phyloP scores from a whole-genome alignment of 2,113 vertebrate genomes.

The Scomber scombrus region DNA sequence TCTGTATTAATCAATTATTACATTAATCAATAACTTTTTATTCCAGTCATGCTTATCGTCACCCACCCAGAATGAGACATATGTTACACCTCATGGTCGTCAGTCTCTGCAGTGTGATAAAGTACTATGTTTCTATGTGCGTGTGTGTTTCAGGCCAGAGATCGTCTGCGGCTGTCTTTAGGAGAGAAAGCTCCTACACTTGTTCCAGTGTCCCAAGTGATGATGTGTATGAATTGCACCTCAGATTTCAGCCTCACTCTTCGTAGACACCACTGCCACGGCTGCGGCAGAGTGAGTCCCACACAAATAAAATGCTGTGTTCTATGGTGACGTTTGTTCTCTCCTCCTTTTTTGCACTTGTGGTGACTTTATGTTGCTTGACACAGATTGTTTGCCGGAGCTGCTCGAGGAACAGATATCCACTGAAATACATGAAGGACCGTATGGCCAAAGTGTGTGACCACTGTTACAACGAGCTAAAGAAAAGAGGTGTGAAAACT shows the following conservation, averaged over 20 bases:
- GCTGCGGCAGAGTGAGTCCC: constrained; percentile 93
- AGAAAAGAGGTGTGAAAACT: constrained; percentile 86
- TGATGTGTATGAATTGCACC: constrained; percentile 99
- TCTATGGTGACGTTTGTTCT: background rate
- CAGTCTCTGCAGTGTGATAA: background rate
- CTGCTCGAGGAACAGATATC: constrained; percentile 95
- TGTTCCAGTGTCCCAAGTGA: constrained; percentile 92
- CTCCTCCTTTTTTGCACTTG: background rate
- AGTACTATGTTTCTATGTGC: background rate
- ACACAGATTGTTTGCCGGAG: constrained; percentile 96
- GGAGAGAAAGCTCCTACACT: constrained; percentile 93
- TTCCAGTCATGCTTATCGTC: background rate
- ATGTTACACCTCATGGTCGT: background rate
- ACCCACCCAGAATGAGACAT: background rate
- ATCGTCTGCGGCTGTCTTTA: constrained; percentile 88
- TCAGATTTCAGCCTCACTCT: constrained; percentile 95
- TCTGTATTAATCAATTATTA: background rate
- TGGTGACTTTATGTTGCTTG: constrained; percentile 18
- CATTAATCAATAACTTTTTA: background rate
- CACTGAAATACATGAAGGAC: constrained; percentile 96
- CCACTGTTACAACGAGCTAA: constrained; percentile 92
- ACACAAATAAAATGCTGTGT: background rate
- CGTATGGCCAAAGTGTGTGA: constrained; percentile 96
- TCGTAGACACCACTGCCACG: constrained; percentile 93
- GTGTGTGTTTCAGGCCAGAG: constrained; percentile 84